These are phyloP conservation scores for Ptychobarbus kaznakovi DNA, from an alignment of 2,797 vertebrate genomes.

Conservation along the genomic window DNA sequence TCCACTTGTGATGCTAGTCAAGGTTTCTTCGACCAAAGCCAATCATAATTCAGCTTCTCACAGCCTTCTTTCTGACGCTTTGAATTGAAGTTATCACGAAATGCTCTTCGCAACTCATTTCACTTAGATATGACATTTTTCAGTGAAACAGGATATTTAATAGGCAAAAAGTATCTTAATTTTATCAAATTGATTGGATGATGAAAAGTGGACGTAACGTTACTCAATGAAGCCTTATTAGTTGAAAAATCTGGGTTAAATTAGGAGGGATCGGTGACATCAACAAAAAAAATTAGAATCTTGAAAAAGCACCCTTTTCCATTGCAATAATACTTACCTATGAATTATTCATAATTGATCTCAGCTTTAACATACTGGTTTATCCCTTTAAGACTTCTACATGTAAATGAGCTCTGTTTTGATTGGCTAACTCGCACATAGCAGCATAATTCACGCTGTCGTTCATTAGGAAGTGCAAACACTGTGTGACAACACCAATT, in stretches of 20 bases:
- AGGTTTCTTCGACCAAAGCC: background rate
- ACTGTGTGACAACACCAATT: constrained; percentile 13
- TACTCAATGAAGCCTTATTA: background rate
- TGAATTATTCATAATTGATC: background rate
- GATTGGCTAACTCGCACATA: background rate
- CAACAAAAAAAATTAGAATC: background rate
- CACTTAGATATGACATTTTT: background rate
- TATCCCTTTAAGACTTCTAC: constrained; percentile 5
- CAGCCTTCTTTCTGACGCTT: too few species aligned
- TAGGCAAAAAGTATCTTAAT: background rate
- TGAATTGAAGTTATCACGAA: background rate
- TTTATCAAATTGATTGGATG: background rate
- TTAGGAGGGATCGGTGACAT: background rate
- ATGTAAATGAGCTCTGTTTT: constrained; percentile 4
- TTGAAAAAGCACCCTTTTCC: background rate
- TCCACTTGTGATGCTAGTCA: background rate
- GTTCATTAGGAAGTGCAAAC: constrained; percentile 3
- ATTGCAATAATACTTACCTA: background rate
- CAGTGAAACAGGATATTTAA: background rate
- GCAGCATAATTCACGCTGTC: background rate
- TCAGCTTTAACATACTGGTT: background rate
- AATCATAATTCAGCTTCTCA: background rate
- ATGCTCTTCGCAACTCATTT: background rate
- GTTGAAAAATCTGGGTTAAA: background rate
- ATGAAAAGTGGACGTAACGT: background rate